Conservation (phyloP, 1,140 invertebrate species). For the Leptinotarsa texana region DNA sequence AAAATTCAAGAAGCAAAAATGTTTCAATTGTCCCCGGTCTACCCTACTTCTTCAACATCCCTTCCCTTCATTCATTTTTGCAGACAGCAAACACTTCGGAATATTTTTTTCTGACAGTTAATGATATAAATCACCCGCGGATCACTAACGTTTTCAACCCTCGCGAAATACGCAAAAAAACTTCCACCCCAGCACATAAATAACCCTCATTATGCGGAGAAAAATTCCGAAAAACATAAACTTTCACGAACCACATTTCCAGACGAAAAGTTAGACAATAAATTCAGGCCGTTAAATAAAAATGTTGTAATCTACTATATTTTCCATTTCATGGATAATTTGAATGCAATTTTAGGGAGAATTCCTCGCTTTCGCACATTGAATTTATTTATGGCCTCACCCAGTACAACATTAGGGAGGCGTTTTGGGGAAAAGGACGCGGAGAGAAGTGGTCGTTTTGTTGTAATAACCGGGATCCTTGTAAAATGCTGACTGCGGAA, state of each 20-base stretch:
- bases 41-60: too few relatives aligned
- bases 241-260: constrained; percentile 32
- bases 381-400: constrained; percentile 39
- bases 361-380: constrained; percentile 44
- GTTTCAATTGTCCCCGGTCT: too few relatives aligned
- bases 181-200: constrained; percentile 20
- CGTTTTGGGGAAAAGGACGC: constrained; percentile 19
- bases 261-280: constrained; percentile 38
- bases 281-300: constrained; percentile 41
- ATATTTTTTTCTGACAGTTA: too few relatives aligned
- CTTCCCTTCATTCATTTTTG: too few relatives aligned
- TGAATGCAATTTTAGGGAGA: constrained; percentile 37
- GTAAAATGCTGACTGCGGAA: constrained; percentile 39
- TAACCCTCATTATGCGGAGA: constrained; percentile 19
- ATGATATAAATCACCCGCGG: too few relatives aligned
- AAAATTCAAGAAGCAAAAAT: too few relatives aligned
- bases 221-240: constrained; percentile 29
- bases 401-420: constrained; percentile 34
- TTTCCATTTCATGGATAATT: constrained; percentile 47
- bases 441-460: constrained; percentile 35
- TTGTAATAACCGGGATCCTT: constrained; percentile 43
- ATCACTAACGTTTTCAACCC: too few relatives aligned
- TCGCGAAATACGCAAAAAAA: too few relatives aligned
- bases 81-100: too few relatives aligned
- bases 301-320: constrained; percentile 44